Evolutionary conservation across 2,888 invertebrate species (phyloP).

Genomic region (Lissocephala sabroskyi): DNA sequence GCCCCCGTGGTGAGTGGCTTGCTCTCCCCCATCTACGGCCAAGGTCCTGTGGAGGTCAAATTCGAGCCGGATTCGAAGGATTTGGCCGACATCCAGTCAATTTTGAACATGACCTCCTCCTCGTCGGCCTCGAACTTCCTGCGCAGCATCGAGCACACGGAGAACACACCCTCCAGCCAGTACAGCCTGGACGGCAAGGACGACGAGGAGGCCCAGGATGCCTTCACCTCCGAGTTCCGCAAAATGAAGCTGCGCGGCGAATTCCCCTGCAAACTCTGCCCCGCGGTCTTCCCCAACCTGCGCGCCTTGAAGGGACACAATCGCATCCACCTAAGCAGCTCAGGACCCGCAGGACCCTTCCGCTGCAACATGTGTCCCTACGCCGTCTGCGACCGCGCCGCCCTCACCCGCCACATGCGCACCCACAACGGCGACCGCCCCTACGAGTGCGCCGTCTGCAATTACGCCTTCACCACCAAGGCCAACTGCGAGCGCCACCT

Average conservation of each 20-base stretch:
- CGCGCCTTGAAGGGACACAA: constrained; percentile 93
- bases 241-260: constrained; percentile 91
- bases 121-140: constrained; percentile 76
- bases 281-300: constrained; percentile 88
- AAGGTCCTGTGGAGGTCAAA: constrained; percentile 38
- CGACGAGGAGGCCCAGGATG: constrained; percentile 86
- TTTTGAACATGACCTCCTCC: constrained; percentile 82
- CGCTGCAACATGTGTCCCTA: constrained; percentile 95
- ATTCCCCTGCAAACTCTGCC: constrained; percentile 92
- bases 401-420: constrained; percentile 91
- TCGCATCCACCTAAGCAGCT: constrained; percentile 85
- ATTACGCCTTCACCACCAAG: constrained; percentile 97
- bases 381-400: constrained; percentile 88
- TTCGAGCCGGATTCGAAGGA: constrained; percentile 77
- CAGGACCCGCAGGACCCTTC: constrained; percentile 82
- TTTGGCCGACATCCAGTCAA: constrained; percentile 89
- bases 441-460: constrained; percentile 95
- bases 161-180: constrained; percentile 71
- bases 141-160: constrained; percentile 76
- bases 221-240: constrained; percentile 88
- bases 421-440: constrained; percentile 97
- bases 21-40: constrained; percentile 38
- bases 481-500: constrained; percentile 97
- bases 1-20: constrained; percentile 36
- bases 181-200: constrained; percentile 71